phyloP scores from a whole-genome alignment of 2,797 vertebrate genomes.

The Philypnodon macrostomus region DNA sequence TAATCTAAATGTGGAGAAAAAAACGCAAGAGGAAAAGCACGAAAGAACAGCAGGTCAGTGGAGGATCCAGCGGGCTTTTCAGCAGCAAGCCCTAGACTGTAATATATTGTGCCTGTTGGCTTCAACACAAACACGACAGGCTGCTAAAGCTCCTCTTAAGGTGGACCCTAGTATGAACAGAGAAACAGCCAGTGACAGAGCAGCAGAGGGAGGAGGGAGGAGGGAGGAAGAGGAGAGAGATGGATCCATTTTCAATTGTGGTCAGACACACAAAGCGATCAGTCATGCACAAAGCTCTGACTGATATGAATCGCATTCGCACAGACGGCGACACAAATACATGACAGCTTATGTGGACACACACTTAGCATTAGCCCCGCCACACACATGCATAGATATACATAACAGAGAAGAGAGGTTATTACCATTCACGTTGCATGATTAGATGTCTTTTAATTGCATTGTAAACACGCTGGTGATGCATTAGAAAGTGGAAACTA shows the following conservation, averaged over 20 bases:
- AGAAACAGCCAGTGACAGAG: constrained; percentile 38
- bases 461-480: constrained; percentile 29
- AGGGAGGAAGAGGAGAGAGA: constrained; percentile 54
- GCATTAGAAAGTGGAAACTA: neutral
- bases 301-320: constrained; percentile 62
- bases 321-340: constrained; percentile 38
- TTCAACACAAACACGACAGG: constrained; percentile 85
- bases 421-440: constrained; percentile 42
- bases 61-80: constrained; percentile 85
- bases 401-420: constrained; percentile 43
- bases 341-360: constrained; percentile 37
- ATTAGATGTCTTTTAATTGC: constrained; percentile 39
- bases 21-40: constrained; percentile 74
- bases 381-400: constrained; percentile 6
- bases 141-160: constrained; percentile 85
- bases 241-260: constrained; percentile 69
- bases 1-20: constrained; percentile 78
- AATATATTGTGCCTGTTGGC: constrained; percentile 87
- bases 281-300: constrained; percentile 69
- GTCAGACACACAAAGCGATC: constrained; percentile 72
- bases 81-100: constrained; percentile 83
- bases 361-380: constrained; percentile 17
- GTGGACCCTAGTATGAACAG: constrained; percentile 79
- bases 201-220: constrained; percentile 22
- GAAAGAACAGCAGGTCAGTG: constrained; percentile 84